phyloP scores from a whole-genome alignment of 1,140 invertebrate genomes.

The Drosophila arizonae region DNA sequence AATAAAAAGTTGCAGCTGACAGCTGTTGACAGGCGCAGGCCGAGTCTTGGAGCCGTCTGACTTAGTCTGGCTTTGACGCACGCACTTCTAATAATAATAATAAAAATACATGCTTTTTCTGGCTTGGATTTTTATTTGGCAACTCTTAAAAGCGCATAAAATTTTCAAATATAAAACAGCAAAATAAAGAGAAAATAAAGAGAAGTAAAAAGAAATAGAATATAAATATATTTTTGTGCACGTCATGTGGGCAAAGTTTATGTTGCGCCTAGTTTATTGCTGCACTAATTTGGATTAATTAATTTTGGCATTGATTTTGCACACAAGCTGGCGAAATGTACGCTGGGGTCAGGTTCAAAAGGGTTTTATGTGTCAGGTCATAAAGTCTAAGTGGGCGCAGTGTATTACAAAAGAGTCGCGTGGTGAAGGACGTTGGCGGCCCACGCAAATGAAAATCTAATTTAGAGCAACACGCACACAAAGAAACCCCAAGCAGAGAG shows the following conservation, averaged over 20 bases:
- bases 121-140: not conserved
- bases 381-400: slow-evolving; percentile 52
- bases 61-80: slow-evolving; percentile 32
- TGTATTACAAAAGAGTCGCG: slow-evolving; percentile 36
- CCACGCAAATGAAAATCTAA: slow-evolving; percentile 77
- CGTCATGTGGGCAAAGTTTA: not conserved
- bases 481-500: slow-evolving; percentile 1
- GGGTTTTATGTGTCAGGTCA: slow-evolving; percentile 62
- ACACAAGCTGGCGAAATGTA: not conserved
- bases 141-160: slow-evolving; percentile 2
- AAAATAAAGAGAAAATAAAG: not conserved
- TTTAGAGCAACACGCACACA: slow-evolving; percentile 64
- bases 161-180: not conserved
- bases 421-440: slow-evolving; percentile 24
- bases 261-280: slow-evolving; percentile 31
- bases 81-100: slow-evolving; percentile 20
- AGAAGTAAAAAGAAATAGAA: not conserved
- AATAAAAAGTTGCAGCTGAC: slow-evolving; percentile 35
- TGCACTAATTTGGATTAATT: slow-evolving; percentile 58
- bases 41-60: slow-evolving; percentile 15
- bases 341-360: slow-evolving; percentile 48
- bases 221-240: too few species aligned
- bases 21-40: slow-evolving; percentile 26
- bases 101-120: slow-evolving; percentile 18
- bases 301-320: slow-evolving; percentile 63